Conservation (phyloP, 2,888 invertebrate genomes). For the Hirtodrosophila alboralis region DNA sequence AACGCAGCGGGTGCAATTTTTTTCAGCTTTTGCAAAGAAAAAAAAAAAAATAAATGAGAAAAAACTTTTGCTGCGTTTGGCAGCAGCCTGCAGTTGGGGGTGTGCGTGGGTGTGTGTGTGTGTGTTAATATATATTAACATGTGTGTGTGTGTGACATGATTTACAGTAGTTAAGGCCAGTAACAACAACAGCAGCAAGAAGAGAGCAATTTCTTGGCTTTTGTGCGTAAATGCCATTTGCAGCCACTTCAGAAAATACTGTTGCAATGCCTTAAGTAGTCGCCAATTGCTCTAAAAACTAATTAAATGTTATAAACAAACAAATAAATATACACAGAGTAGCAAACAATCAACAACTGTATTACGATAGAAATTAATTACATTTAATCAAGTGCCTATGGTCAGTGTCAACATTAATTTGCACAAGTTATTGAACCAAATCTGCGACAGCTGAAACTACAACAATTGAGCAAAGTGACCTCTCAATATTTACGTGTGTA, state of each 20-base stretch:
- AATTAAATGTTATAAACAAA: constrained; percentile 43
- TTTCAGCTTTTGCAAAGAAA: constrained; percentile 29
- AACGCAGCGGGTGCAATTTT: constrained; percentile 54
- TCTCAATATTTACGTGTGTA: constrained; percentile 9
- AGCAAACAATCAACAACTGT: constrained; percentile 20
- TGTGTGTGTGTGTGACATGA: constrained; percentile 65
- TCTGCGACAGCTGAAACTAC: constrained; percentile 18
- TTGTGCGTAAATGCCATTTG: constrained; percentile 39
- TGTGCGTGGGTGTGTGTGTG: constrained; percentile 20
- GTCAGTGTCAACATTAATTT: constrained; percentile 69
- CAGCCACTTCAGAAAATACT: constrained; percentile 49
- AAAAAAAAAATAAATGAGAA: constrained; percentile 30
- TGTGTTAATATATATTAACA: constrained; percentile 51
- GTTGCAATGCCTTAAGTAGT: constrained; percentile 38
- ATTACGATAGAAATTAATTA: constrained; percentile 65
- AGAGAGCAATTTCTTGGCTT: constrained; percentile 10
- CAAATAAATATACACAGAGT: constrained; percentile 17
- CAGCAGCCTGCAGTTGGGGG: constrained; percentile 59
- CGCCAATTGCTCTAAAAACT: constrained; percentile 34
- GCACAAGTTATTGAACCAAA: constrained; percentile 49
- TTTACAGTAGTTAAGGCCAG: constrained; percentile 40
- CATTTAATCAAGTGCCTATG: constrained; percentile 66
- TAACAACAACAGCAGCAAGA: constrained; percentile 24
- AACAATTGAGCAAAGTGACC: constrained; percentile 1
- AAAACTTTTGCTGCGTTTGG: constrained; percentile 64